Evolutionary conservation across 2,797 vertebrate species (phyloP).

Genomic region (Mus spretus): DNA sequence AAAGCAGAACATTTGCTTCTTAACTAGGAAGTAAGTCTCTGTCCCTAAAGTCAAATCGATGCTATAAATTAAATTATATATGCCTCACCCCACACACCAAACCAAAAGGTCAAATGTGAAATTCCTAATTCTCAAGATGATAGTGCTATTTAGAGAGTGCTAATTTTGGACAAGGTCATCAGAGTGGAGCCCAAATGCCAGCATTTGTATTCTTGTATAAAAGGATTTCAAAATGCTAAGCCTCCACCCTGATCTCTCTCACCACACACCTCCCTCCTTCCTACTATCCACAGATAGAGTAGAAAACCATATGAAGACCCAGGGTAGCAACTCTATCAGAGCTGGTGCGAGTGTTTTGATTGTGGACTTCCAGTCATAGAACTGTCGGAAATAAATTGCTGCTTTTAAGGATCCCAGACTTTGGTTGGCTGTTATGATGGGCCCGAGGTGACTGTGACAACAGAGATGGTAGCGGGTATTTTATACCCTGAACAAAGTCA

Average conservation of each 20-base stretch:
- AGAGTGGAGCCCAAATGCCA: background rate
- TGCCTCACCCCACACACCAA: background rate
- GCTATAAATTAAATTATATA: background rate
- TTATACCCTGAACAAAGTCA: background rate
- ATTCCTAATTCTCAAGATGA: background rate
- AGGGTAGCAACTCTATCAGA: background rate
- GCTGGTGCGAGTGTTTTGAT: background rate
- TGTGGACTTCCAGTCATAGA: background rate
- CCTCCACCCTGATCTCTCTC: background rate
- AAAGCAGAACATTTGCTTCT: background rate
- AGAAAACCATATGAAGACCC: background rate
- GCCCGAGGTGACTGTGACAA: background rate
- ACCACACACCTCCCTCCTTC: background rate
- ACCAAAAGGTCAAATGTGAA: background rate
- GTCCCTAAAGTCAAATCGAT: background rate
- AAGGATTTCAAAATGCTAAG: background rate
- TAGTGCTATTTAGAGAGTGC: background rate
- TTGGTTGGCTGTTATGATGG: background rate
- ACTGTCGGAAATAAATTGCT: background rate
- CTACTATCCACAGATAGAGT: background rate
- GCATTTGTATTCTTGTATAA: background rate
- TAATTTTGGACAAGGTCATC: background rate
- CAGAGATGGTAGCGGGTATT: background rate
- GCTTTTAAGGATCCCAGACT: background rate
- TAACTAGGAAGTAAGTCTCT: background rate